Evolutionary conservation across 2,113 vertebrate species (phyloP), one percentile per base, ranked within the genome.

Genomic region (Otolemur garnettii): DNA sequence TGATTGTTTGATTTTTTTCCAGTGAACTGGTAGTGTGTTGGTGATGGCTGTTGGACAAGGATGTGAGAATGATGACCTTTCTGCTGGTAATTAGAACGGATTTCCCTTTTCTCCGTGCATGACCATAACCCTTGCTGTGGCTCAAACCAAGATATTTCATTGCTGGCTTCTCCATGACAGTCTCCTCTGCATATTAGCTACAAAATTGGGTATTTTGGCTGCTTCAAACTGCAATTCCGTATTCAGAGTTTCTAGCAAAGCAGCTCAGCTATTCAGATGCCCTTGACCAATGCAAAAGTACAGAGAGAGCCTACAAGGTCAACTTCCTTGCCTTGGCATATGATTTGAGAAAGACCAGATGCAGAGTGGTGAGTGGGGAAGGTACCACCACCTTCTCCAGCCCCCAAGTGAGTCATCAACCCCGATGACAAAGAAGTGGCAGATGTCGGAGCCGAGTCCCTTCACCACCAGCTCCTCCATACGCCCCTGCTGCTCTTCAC

Each of bases 11-110:
- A 77, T 55, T 81, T 93, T 93, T 93, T 68, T 64, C 8, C 75
- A 8, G 50, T 10, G 90, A 79, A 82, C 13, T 55, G 5, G 28
- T 72, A 28, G 30, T 64, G 24, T 81, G 35, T 64, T 85, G 86
- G 17, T 42, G 42, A 60, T 78, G 9, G 62, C 53, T 90, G 19
- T 59, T 90, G 75, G 24, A 72, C 53, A 82, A 17, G 35, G 90
- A 81, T 5, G 26, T 55, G 84, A 87, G 69, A 89, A 81, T 66
- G n/a, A 78, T 86, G 93, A 68, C 68, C 55, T 94, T 96, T 88
- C 38, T 55, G 78, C 10, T 86, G 50, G 50, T 88, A 90, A 95
- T 74, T 94, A 92, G 24, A 96, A 59, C 91, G 50, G 59, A 71
- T 90, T 94, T 87, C 64, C 71, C 89, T 57, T 95, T 71, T 35